phyloP scores from a whole-genome alignment of 2,888 invertebrate species.

The Cheilosia variabilis region DNA sequence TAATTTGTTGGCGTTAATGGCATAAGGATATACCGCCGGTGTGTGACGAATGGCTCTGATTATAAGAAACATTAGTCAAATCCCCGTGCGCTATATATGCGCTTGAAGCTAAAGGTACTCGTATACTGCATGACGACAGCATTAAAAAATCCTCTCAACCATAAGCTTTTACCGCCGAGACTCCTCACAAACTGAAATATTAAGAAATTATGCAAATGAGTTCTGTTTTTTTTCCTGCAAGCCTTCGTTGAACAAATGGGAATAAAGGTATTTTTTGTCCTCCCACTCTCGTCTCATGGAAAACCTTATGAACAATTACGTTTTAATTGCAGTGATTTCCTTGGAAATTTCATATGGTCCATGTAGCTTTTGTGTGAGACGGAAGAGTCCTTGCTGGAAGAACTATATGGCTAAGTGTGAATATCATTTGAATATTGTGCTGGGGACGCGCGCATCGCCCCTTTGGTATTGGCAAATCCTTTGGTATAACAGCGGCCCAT shows the following conservation, averaged over 20 bases:
- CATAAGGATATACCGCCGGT: slow-evolving; percentile 65
- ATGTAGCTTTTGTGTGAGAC: slow-evolving; percentile 58
- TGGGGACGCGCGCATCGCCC: slow-evolving; percentile 51
- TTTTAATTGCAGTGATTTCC: slow-evolving; percentile 83
- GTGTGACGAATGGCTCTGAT: slow-evolving; percentile 67
- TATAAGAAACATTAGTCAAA: slow-evolving; percentile 76
- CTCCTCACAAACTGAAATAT: slow-evolving; percentile 81
- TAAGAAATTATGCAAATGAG: slow-evolving; percentile 84
- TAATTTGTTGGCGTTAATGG: slow-evolving; percentile 74
- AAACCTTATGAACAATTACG: slow-evolving; percentile 80
- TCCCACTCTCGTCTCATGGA: slow-evolving; percentile 22
- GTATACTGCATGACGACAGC: slow-evolving; percentile 50
- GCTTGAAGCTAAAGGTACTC: slow-evolving; percentile 8
- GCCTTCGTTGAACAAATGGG: slow-evolving; percentile 57
- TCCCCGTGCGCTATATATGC: slow-evolving; percentile 51
- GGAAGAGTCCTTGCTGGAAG: slow-evolving; percentile 45
- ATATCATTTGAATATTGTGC: slow-evolving; percentile 66
- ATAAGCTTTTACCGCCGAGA: slow-evolving; percentile 67
- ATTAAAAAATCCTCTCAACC: slow-evolving; percentile 73
- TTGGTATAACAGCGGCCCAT: slow-evolving; percentile 49
- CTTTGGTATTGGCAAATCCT: slow-evolving; percentile 13
- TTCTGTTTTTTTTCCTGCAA: slow-evolving; percentile 71
- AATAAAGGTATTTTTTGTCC: slow-evolving; percentile 49
- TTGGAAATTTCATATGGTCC: slow-evolving; percentile 76
- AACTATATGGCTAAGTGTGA: slow-evolving; percentile 41